phyloP scores from a whole-genome alignment of 2,797 vertebrate species.

The Phaenicophaeus curvirostris region DNA sequence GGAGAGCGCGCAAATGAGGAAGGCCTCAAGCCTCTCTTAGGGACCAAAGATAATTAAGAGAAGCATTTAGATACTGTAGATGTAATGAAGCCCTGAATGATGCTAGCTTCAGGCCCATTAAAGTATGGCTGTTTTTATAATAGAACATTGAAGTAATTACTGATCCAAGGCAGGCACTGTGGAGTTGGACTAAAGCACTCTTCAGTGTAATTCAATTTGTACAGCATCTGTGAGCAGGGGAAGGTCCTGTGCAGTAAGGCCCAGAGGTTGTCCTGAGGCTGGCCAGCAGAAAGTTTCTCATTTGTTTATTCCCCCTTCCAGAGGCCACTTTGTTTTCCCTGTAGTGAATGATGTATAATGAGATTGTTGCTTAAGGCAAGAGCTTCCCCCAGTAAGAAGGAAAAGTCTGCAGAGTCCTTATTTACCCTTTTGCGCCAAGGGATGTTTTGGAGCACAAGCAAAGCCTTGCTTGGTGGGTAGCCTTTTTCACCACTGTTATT shows the following conservation, averaged over 20 bases:
- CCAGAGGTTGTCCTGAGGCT: slow-evolving; percentile 9
- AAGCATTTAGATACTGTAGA: slow-evolving; percentile 38
- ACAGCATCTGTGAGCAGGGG: slow-evolving; percentile 28
- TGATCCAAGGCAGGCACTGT: neutral
- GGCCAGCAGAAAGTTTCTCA: slow-evolving; percentile 12
- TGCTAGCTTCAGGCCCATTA: slow-evolving; percentile 18
- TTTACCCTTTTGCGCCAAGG: neutral
- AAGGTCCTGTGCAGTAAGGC: neutral
- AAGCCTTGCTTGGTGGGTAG: neutral
- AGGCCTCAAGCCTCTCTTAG: slow-evolving; percentile 26
- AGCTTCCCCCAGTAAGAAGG: neutral
- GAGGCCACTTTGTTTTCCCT: neutral
- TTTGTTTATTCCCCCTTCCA: slow-evolving; percentile 9
- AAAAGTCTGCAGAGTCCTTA: neutral
- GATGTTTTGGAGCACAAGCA: neutral
- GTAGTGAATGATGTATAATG: neutral
- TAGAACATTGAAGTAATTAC: slow-evolving; percentile 49
- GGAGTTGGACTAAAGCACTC: neutral
- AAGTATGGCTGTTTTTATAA: slow-evolving; percentile 12
- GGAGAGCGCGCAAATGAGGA: neutral
- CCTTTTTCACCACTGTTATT: neutral
- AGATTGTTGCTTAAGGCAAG: slow-evolving; percentile 9
- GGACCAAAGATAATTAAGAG: slow-evolving; percentile 53
- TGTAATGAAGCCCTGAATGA: slow-evolving; percentile 30
- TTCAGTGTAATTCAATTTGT: slow-evolving; percentile 57